Evolutionary conservation across 2,113 vertebrate genomes (phyloP).

Genomic region (Cavia aperea): DNA sequence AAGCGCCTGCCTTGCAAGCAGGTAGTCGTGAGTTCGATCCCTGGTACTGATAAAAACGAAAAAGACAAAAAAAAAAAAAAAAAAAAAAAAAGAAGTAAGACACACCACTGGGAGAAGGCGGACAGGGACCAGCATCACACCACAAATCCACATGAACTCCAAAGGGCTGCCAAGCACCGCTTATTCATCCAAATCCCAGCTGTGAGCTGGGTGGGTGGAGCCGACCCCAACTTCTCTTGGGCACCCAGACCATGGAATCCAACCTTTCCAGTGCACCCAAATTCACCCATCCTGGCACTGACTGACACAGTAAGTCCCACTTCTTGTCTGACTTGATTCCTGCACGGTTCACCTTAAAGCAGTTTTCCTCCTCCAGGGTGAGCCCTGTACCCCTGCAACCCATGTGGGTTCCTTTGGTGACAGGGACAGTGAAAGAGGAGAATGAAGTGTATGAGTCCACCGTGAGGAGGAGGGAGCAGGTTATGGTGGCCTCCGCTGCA

Average conservation of each 20-base stretch:
- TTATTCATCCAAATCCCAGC: background rate
- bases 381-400: background rate
- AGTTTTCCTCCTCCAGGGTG: background rate
- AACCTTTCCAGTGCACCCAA: background rate
- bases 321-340: background rate
- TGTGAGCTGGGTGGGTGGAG: background rate
- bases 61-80: no score
- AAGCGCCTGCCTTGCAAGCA: no score
- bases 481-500: background rate
- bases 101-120: rapidly evolving
- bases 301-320: background rate
- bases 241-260: background rate
- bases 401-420: background rate
- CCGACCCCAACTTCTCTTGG: background rate
- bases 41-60: no score
- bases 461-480: background rate
- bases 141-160: no score
- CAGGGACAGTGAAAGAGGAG: background rate
- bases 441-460: background rate
- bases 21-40: no score
- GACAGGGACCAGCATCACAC: rapidly evolving
- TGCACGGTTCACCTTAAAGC: background rate
- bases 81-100: background rate
- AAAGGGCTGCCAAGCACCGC: rapidly evolving
- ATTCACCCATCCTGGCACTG: background rate